Evolutionary conservation across 2,888 invertebrate genomes (phyloP).

Genomic region (Stenurella melanura): DNA sequence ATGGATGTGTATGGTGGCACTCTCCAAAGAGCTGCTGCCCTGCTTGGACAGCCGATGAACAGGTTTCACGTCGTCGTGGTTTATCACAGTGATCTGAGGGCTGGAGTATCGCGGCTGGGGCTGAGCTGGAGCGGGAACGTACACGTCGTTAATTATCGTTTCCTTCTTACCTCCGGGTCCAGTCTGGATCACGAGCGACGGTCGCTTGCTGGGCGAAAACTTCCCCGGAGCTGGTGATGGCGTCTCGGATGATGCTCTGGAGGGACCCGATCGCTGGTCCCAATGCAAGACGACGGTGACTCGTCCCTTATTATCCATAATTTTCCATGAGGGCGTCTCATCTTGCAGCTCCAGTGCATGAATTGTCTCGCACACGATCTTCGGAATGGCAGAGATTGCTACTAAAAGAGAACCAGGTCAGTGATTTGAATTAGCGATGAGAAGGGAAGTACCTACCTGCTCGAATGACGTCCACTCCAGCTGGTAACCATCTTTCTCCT

Average conservation of each 20-base stretch:
- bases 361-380: slow-evolving; percentile 98
- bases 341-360: slow-evolving; percentile 95
- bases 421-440: slow-evolving; percentile 17
- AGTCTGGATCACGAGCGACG: slow-evolving; percentile 78
- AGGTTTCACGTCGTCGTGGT: slow-evolving; percentile 87
- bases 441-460: slow-evolving; percentile 80
- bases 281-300: slow-evolving; percentile 97
- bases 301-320: slow-evolving; percentile 98
- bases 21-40: slow-evolving; percentile 81
- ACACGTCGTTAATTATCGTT: slow-evolving; percentile 79
- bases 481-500: slow-evolving; percentile 95
- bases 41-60: slow-evolving; percentile 75
- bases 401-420: slow-evolving; percentile 66
- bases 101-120: slow-evolving; percentile 74
- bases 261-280: slow-evolving; percentile 88
- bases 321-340: slow-evolving; percentile 98
- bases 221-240: slow-evolving; percentile 74
- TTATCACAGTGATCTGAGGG: slow-evolving; percentile 95
- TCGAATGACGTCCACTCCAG: slow-evolving; percentile 95
- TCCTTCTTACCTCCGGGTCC: slow-evolving; percentile 73
- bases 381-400: slow-evolving; percentile 97
- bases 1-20: slow-evolving; percentile 86
- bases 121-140: slow-evolving; percentile 69
- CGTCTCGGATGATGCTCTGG: slow-evolving; percentile 75
- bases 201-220: slow-evolving; percentile 78